A percentile compares a stretch with the other conserved stretches of the same genome.
These are phyloP conservation scores for Clupea harengus DNA, from an alignment of 2,113 vertebrate species.

Conservation along the genomic window DNA sequence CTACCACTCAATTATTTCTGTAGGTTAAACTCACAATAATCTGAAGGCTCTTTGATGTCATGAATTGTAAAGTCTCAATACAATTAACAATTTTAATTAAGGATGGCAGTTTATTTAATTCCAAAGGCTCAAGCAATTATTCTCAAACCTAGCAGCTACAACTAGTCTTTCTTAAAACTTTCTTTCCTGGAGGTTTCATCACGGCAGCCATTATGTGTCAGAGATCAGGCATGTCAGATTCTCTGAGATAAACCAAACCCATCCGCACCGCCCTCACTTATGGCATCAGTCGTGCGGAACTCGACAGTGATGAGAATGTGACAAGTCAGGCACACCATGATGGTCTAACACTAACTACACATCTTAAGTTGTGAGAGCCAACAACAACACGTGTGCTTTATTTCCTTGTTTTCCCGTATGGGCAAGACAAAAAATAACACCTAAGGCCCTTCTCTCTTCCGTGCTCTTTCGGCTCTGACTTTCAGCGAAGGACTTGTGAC, in stretches of 20 bases:
- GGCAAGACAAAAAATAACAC: not conserved
- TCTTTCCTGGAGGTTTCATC: not conserved
- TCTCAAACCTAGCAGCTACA: not conserved
- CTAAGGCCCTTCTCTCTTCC: not conserved
- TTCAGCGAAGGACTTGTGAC: not conserved
- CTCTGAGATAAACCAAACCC: not conserved
- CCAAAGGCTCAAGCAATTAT: not conserved
- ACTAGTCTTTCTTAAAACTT: not conserved
- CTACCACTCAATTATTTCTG: not conserved
- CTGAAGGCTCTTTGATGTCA: conserved; percentile 6
- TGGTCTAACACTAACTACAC: not conserved
- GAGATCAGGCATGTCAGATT: not conserved
- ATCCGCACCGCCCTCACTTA: not conserved
- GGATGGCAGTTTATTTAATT: not conserved
- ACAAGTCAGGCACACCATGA: not conserved
- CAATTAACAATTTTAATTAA: not conserved
- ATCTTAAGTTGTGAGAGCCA: not conserved
- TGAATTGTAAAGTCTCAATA: not conserved
- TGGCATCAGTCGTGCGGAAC: not conserved
- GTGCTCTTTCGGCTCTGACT: not conserved
- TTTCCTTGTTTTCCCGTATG: not conserved
- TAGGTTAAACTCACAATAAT: not conserved
- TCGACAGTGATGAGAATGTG: not conserved
- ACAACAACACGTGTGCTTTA: not conserved
- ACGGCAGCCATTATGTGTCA: not conserved